Conservation (phyloP, 2,797 vertebrate species). For the Bovichtus diacanthus region DNA sequence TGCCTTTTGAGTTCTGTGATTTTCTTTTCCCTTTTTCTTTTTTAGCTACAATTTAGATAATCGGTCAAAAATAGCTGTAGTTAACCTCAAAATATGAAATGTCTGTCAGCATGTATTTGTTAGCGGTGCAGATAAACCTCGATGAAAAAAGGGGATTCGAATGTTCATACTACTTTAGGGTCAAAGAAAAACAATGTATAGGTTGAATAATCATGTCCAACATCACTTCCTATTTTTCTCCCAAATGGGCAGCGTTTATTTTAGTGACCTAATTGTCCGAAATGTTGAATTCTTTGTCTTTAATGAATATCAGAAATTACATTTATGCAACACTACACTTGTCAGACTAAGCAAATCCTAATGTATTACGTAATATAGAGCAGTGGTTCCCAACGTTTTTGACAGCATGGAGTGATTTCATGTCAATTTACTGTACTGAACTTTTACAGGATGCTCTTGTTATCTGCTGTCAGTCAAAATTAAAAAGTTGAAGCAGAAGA, state of each 20-base stretch:
- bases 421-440: background rate
- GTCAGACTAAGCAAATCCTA: slow-evolving; percentile 30
- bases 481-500: background rate
- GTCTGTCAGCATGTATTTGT: too few relatives aligned
- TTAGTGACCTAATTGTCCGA: background rate
- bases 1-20: too few relatives aligned
- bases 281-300: background rate
- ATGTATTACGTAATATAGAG: background rate
- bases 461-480: background rate
- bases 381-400: background rate
- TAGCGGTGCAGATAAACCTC: background rate
- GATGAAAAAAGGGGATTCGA: background rate
- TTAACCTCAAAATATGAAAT: background rate
- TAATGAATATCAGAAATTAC: background rate
- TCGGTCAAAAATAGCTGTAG: background rate
- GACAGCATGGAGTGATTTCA: background rate
- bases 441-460: background rate
- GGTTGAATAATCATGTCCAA: background rate
- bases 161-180: background rate
- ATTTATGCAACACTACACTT: slow-evolving; percentile 12
- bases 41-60: too few relatives aligned
- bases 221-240: background rate
- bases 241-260: background rate
- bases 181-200: background rate
- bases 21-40: background rate